Evolutionary conservation across 2,797 vertebrate species (phyloP).

Genomic region (Tokudaia tokunoshimensis): DNA sequence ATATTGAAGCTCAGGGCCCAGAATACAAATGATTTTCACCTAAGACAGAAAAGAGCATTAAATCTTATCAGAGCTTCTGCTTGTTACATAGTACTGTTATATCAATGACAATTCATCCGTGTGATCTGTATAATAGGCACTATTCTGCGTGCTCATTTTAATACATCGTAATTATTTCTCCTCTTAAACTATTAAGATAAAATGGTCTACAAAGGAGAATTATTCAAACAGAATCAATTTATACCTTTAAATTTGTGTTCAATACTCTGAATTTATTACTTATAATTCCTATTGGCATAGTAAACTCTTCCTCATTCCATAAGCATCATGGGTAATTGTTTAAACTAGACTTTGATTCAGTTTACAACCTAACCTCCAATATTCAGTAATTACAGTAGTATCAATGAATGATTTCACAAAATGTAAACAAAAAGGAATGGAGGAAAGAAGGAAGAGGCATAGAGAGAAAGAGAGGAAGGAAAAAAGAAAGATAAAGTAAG

Average conservation of each 20-base stretch:
- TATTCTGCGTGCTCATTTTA: not conserved
- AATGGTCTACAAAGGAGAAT: not conserved
- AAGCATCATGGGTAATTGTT: not conserved
- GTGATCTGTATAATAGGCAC: not conserved
- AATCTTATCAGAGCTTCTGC: not conserved
- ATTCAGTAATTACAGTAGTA: not conserved
- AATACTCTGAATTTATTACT: not conserved
- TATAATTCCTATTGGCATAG: rapidly evolving
- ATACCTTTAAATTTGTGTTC: not conserved
- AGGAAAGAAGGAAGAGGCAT: not conserved
- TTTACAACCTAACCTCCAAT: not conserved
- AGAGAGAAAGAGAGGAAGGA: too few relatives aligned
- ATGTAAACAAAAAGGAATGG: rapidly evolving
- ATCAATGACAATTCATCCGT: not conserved
- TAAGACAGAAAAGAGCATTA: not conserved
- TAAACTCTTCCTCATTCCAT: not conserved
- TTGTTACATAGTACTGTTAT: not conserved
- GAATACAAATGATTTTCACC: not conserved
- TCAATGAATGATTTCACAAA: not conserved
- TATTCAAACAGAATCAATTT: not conserved
- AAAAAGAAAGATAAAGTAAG: too few relatives aligned
- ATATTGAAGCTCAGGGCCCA: not conserved
- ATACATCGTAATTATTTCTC: not conserved
- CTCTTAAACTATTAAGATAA: not conserved
- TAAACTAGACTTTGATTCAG: not conserved